These are phyloP conservation scores for Sacculina carcini DNA, from an alignment of 2,888 invertebrate species.

Conservation along the genomic window DNA sequence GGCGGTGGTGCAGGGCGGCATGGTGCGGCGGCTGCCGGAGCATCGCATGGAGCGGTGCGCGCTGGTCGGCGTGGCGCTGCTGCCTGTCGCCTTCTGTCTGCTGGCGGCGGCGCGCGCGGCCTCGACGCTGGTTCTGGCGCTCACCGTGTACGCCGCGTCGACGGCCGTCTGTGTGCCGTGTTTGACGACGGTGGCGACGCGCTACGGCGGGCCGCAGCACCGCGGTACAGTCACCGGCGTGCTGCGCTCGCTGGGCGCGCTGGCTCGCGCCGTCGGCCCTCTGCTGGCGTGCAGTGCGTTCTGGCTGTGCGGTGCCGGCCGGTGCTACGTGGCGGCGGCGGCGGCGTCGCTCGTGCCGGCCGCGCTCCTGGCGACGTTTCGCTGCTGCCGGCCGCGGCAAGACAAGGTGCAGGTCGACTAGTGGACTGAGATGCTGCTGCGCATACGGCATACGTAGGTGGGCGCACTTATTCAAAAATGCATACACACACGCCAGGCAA, in stretches of 20 bases:
- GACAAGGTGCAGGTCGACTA: too few relatives aligned
- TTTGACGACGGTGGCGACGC: conserved; percentile 72
- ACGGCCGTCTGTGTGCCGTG: conserved; percentile 70
- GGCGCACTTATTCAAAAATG: too few relatives aligned
- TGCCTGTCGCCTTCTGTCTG: conserved; percentile 59
- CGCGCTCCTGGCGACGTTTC: not conserved
- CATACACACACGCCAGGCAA: too few relatives aligned
- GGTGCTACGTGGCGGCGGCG: not conserved
- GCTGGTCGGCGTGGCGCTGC: conserved; percentile 49
- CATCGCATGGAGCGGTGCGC: conserved; percentile 64
- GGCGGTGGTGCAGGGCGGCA: conserved; percentile 69
- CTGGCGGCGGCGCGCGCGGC: conserved; percentile 42
- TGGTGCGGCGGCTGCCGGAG: conserved; percentile 59
- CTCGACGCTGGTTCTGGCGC: conserved; percentile 43
- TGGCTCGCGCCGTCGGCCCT: conserved; percentile 78
- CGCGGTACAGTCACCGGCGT: conserved; percentile 83
- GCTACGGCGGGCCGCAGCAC: conserved; percentile 46
- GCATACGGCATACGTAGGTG: too few relatives aligned
- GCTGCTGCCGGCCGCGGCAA: too few relatives aligned
- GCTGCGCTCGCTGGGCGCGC: conserved; percentile 73
- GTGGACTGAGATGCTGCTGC: too few relatives aligned
- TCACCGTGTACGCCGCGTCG: conserved; percentile 72
- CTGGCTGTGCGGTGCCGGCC: not conserved
- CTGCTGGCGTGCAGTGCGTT: conserved; percentile 24
- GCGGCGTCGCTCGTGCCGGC: not conserved